phyloP scores from a whole-genome alignment of 2,113 vertebrate species.

The Thalassoma bifasciatum region DNA sequence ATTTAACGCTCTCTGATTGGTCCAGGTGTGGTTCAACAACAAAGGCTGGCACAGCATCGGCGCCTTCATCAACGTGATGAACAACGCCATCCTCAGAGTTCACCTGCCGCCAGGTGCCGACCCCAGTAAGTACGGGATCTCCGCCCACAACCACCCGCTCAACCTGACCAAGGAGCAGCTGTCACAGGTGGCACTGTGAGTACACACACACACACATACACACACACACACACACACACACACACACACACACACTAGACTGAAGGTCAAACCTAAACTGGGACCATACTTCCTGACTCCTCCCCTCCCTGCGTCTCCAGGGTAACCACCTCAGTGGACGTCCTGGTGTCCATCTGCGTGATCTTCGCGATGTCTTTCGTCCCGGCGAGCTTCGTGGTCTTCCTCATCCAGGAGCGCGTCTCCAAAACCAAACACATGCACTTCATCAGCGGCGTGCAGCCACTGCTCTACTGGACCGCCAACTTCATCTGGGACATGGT shows the following conservation, averaged over 20 bases:
- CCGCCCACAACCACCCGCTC: constrained; percentile 92
- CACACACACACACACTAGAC: background rate
- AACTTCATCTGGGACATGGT: constrained; percentile 99
- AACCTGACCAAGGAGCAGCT: constrained; percentile 98
- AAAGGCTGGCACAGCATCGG: constrained; percentile 97
- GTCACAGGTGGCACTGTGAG: constrained; percentile 97
- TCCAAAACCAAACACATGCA: constrained; percentile 97
- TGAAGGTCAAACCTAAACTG: background rate
- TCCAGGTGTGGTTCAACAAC: constrained; percentile 98
- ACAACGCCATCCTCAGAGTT: constrained; percentile 93
- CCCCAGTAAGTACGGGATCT: constrained; percentile 89
- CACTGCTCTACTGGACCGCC: constrained; percentile 94
- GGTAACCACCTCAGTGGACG: constrained; percentile 98
- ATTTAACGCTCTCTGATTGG: background rate
- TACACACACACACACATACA: too few species aligned
- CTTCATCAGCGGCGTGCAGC: constrained; percentile 96
- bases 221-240: background rate
- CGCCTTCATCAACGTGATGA: constrained; percentile 95
- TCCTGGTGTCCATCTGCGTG: constrained; percentile 95
- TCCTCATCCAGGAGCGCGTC: constrained; percentile 96
- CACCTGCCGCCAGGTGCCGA: constrained; percentile 86
- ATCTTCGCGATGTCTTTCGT: constrained; percentile 97
- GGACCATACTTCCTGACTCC: background rate
- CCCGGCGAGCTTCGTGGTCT: constrained; percentile 97
- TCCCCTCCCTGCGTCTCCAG: constrained; percentile 70